Conservation (phyloP, 37 sponge, comb jelly and placozoan genomes). For the Beroe forskalii region DNA sequence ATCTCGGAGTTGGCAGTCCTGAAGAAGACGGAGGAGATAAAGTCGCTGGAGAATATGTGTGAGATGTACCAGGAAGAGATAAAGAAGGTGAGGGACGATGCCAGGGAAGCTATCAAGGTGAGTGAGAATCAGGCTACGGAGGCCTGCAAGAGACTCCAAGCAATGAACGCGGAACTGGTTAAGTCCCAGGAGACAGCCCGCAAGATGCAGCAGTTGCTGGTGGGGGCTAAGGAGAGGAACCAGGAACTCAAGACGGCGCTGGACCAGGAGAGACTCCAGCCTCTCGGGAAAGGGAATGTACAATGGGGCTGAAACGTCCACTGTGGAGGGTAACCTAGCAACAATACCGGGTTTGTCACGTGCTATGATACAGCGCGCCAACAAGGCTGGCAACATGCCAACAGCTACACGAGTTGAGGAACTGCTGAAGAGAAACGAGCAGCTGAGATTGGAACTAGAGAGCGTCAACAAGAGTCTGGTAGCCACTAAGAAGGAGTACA, state of each 20-base stretch:
- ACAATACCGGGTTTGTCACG: conserved; percentile 58
- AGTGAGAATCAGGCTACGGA: conserved; percentile 60
- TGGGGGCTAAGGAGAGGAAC: conserved; percentile 4
- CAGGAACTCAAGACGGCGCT: conserved; percentile 24
- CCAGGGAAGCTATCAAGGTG: conserved; percentile 40
- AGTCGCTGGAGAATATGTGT: conserved; percentile 58
- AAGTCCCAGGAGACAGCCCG: conserved; percentile 50
- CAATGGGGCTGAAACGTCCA: neutral
- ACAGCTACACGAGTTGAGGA: conserved; percentile 53
- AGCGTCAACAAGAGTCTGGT: neutral
- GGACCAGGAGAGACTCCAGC: conserved; percentile 56
- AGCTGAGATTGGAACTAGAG: conserved; percentile 1
- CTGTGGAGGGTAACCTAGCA: conserved; percentile 51
- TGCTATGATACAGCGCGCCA: conserved; percentile 33
- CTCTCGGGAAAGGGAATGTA: neutral
- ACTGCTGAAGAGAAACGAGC: conserved; percentile 53
- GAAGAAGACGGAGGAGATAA: conserved; percentile 59
- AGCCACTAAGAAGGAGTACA: neutral
- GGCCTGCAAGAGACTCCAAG: conserved; percentile 40
- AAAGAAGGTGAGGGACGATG: conserved; percentile 62
- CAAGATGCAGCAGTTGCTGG: conserved; percentile 48
- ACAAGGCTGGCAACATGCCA: conserved; percentile 33
- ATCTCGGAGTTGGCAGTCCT: conserved; percentile 41
- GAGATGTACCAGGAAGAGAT: conserved; percentile 56
- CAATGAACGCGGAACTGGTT: conserved; percentile 29